Evolutionary conservation across 1,140 invertebrate species (phyloP), one percentile per base, ranked within the genome.

Genomic region (Cotesia vestalis): DNA sequence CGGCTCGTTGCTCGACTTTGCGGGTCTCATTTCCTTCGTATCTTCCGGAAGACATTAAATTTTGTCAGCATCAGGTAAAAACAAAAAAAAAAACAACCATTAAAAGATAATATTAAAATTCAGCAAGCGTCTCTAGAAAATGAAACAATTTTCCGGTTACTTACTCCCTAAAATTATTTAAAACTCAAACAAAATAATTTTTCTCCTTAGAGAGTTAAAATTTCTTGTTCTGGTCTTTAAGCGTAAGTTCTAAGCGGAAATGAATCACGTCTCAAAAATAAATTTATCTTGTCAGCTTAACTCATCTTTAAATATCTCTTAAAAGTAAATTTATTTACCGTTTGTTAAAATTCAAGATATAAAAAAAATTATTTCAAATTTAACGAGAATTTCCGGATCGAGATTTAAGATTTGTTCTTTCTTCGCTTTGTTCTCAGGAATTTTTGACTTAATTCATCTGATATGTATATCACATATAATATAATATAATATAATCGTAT

Each of bases 1-100:
- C 57, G 57, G 38, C 63, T 66, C 63, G 63, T 66, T 66, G 63
- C 63, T 66, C 63, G 63, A 66, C 36, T 46, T 66, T 66, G 63
- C 34, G 63, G 63, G 5, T 66, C 35, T 66, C 63, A 66, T 66
- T 66, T 66, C 63, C 63, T 38, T 52, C n/a, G 6, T 1, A 61
- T 14, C 11, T 61, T 11, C 38, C 17, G 20, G 63, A 66, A 20
- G 4, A 51, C 35, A 51, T 12, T 46, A 27, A 62, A 35, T 6
- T 62, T 40, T 14, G 35, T 62, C 63, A 66, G 38, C 63, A 66
- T 9, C 9, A 66, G 63, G 63, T 66, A 66, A 46, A 46, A 9
- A 52, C n/a, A 8, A 14, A 46, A 46, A 46, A 40, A 46, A 1
- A 2, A 8, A 40, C 38, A 40, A 40, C 5, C 9, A 40, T 9